Base-by-base conservation (phyloP, 2,797 vertebrate genomes). In the Alectoris magna region DNA sequence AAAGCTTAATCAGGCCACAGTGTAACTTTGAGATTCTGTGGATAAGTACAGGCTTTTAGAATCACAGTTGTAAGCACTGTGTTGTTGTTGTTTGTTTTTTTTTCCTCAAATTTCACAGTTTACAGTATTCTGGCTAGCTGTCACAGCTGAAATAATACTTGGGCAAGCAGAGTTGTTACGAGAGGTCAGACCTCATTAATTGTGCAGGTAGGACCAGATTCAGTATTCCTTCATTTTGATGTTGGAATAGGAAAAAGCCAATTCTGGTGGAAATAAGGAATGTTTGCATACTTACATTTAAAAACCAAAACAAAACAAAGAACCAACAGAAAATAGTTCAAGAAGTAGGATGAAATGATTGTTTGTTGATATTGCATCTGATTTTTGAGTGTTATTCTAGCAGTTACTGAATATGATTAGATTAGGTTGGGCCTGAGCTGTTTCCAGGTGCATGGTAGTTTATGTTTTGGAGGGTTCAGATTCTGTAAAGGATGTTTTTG, bases 161-260 rank as follows among this genome's bases (percentile, higher is more conserved):
- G 11, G 11, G 23, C 22, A 44, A 43, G 9, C 36, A n/a, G 27
- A 15, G 3, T 39, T 62, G 4, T 38, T 68, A 4, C 4, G 59
- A 7, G 10, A 44, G 17, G 9, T 63, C 71, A 63, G 18, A 46
- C 26, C 18, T 56, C 14, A 8, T 56, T 22, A 87, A 60, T 11
- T 51, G 18, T 36, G n/a, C 22, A 76, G 8, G 41, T 34, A 49
- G 9, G 63, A 67, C 29, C 39, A 69, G 49, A 46, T 79, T 36
- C 24, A 73, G 27, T 19, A 6, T 73, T 94, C n/a, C 75, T 82
- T 94, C 36, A 29, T 14, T 82, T 27, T 81, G 56, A 29, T 43
- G 19, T 43, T 64, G 60, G 77, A 92, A 90, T 44, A 94, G 9
- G 18, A 91, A 72, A 58, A 73, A 53, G 51, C 12, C 21, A 49